These are phyloP conservation scores for Uloborus diversus DNA, from an alignment of 1,140 invertebrate genomes.

Conservation along the genomic window DNA sequence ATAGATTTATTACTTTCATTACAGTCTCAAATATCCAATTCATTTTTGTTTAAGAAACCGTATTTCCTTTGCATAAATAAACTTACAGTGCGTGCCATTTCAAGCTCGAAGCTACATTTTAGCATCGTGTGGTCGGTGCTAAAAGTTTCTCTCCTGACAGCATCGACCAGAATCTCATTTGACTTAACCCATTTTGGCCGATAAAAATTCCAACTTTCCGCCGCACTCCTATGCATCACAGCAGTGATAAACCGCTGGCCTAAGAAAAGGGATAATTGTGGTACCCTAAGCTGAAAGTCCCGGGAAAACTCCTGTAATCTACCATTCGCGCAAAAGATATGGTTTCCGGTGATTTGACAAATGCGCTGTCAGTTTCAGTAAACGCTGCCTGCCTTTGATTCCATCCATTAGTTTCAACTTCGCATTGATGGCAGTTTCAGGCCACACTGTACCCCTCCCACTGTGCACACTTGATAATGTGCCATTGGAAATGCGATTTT, in stretches of 20 bases:
- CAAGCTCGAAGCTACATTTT: too few species aligned
- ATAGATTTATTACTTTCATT: too few species aligned
- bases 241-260: slow-evolving; percentile 28
- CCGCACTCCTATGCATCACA: neutral
- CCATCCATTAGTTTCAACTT: slow-evolving; percentile 49
- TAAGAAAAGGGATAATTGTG: slow-evolving; percentile 51
- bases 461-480: slow-evolving; percentile 34
- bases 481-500: too few species aligned
- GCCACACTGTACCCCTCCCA: slow-evolving; percentile 27
- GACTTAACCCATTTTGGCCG: slow-evolving; percentile 12
- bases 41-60: too few species aligned
- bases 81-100: too few species aligned
- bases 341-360: slow-evolving; percentile 49
- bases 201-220: neutral
- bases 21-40: too few species aligned
- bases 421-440: slow-evolving; percentile 50
- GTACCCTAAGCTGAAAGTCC: slow-evolving; percentile 40
- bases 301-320: slow-evolving; percentile 15
- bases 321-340: slow-evolving; percentile 34
- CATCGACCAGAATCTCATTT: slow-evolving; percentile 32
- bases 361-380: slow-evolving; percentile 50
- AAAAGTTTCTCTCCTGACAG: too few species aligned
- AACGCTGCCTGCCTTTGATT: slow-evolving; percentile 40
- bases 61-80: too few species aligned
- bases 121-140: too few species aligned